Percentiles rank a stretch among this genome's conserved stretches.
These are phyloP conservation scores for Acronicta leporina DNA, from an alignment of 2,888 invertebrate species.

Conservation along the genomic window DNA sequence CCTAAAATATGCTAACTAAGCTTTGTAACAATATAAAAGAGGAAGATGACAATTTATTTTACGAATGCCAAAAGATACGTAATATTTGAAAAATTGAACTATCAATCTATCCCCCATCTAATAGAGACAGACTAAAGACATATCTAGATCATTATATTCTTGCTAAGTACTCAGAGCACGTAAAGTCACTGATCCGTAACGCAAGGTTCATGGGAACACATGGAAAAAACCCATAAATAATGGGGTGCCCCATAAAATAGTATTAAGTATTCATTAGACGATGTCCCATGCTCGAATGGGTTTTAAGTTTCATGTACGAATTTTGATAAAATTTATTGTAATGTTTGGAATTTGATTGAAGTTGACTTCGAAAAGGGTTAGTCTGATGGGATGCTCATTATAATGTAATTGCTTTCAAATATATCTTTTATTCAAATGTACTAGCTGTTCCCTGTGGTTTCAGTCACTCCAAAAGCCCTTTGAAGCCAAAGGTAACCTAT, in stretches of 20 bases:
- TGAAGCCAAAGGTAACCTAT: too few species aligned
- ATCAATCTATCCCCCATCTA: slow-evolving; percentile 25
- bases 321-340: slow-evolving; percentile 10
- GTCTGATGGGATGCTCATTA: background rate
- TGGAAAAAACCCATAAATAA: slow-evolving; percentile 55
- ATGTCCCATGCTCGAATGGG: slow-evolving; percentile 56
- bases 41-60: too few species aligned
- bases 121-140: slow-evolving; percentile 28
- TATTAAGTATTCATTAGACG: slow-evolving; percentile 76
- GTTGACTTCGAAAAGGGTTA: background rate
- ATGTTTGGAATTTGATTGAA: background rate
- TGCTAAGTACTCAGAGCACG: slow-evolving; percentile 43
- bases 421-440: too few species aligned
- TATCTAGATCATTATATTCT: slow-evolving; percentile 46
- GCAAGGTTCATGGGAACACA: slow-evolving; percentile 54
- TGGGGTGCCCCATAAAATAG: slow-evolving; percentile 69
- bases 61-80: background rate
- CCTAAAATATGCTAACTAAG: too few species aligned
- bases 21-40: too few species aligned
- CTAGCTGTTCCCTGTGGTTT: too few species aligned
- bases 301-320: slow-evolving; percentile 34
- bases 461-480: too few species aligned
- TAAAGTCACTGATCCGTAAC: slow-evolving; percentile 53
- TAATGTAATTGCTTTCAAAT: too few species aligned
- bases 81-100: background rate